A percentile compares a stretch with the other conserved stretches of the same genome.
Evolutionary conservation across 2,113 vertebrate genomes (phyloP).

Genomic region (Picathartes gymnocephalus): DNA sequence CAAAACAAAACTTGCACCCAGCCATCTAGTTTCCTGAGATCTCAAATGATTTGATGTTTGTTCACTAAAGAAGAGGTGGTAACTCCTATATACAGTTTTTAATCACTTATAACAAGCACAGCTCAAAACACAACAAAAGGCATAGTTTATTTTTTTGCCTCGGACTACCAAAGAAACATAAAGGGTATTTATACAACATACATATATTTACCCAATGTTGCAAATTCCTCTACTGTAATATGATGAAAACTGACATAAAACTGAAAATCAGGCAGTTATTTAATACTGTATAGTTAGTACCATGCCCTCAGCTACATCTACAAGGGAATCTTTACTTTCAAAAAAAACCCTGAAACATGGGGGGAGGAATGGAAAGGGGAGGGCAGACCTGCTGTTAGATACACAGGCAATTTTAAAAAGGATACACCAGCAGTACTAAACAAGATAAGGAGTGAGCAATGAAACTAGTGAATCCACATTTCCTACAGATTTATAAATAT

Average conservation of each 20-base stretch:
- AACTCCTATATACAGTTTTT: background rate
- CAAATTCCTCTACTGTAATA: background rate
- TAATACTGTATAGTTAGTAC: background rate
- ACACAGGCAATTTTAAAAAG: background rate
- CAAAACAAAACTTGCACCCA: background rate
- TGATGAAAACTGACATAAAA: background rate
- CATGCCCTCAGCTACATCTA: background rate
- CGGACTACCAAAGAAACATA: background rate
- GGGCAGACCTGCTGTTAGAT: background rate
- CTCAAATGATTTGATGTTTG: background rate
- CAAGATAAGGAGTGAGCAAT: background rate
- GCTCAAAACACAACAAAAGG: background rate
- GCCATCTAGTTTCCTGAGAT: background rate
- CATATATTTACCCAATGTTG: background rate
- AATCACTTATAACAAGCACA: background rate
- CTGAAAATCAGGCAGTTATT: background rate
- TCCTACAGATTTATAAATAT: background rate
- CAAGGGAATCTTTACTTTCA: background rate
- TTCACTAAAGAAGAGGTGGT: background rate
- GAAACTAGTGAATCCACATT: background rate
- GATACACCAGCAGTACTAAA: background rate
- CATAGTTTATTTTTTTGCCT: too few species aligned
- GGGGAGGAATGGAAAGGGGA: rapidly evolving
- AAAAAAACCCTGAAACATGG: rapidly evolving
- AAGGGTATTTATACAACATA: background rate